Evolutionary conservation across 1,140 invertebrate genomes (phyloP).

Genomic region (Archivesica marissinica): DNA sequence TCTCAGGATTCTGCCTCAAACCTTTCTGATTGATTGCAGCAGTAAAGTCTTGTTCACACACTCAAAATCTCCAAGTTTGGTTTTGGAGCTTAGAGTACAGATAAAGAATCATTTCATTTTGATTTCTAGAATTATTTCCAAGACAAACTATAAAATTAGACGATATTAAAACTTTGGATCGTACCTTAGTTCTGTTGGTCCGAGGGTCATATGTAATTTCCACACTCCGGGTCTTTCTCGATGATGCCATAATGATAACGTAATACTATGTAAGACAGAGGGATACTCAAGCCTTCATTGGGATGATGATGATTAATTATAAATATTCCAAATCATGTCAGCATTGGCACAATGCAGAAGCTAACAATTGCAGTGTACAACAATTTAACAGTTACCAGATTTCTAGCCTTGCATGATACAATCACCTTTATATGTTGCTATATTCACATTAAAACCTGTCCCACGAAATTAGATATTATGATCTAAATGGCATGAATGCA

Average conservation of each 20-base stretch:
- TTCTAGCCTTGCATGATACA: background rate
- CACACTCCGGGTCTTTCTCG: constrained; percentile 4
- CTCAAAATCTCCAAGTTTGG: no score
- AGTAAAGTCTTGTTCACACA: no score
- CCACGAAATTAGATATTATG: no score
- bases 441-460: no score
- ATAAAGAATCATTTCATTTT: no score
- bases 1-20: no score
- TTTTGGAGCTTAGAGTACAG: no score
- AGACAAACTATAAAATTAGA: background rate
- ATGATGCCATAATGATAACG: background rate
- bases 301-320: constrained; percentile 24
- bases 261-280: background rate
- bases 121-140: no score
- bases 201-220: constrained; percentile 41
- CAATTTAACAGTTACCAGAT: constrained; percentile 1
- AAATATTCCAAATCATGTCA: background rate
- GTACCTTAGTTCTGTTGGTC: constrained; percentile 33
- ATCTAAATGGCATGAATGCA: no score
- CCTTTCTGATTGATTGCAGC: no score
- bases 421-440: no score
- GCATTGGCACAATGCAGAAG: background rate
- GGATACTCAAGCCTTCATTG: no score
- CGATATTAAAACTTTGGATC: background rate
- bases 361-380: background rate